Evolutionary conservation across 2,888 invertebrate species (phyloP), one percentile per base, ranked within the genome.

Genomic region (Ennomos erosarius): DNA sequence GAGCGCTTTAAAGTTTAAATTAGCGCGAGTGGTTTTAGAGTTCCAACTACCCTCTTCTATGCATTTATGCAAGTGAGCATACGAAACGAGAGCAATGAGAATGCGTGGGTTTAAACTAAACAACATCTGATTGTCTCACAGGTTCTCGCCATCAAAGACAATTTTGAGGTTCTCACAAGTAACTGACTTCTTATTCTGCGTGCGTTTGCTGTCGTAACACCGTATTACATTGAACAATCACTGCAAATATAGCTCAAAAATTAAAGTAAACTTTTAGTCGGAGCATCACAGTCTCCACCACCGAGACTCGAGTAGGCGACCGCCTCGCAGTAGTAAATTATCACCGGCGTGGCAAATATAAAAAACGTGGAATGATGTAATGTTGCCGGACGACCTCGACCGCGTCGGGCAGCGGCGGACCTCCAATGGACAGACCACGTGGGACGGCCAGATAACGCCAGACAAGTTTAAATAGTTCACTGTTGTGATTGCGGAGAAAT

Each of bases 361-460:
- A 68, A 74, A 71, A 70, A 40, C 12, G 16, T 26, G 71, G 72
- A 66, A 58, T 81, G 81, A 81, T 76, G 81, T 81, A 81, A 81
- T 70, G 26, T 26, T 26, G 47, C 61, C 58, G 59, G 63, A 52
- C 56, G 73, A 64, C 76, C 75, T 76, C 75, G 78, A 51, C 56
- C 65, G 55, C 55, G 61, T 58, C 67, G 69, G 16, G 26, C 16
- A 37, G 43, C 67, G 69, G 38, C 40, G 42, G 54, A 55, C 51
- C 59, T 60, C 55, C n/a, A 47, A 12, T 26, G n/a, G 9, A 26
- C 43, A 58, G 69, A 70, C 74, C 74, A 71, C 71, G 76, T 71
- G 73, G 73, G 76, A 63, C 58, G 26, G 68, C 49, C 49, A 42
- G 56, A 61, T 56, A 61, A 45, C 49, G 13, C 39, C 11, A 48